phyloP scores from a whole-genome alignment of 2,797 vertebrate species.

The Syngnathus rostellatus region DNA sequence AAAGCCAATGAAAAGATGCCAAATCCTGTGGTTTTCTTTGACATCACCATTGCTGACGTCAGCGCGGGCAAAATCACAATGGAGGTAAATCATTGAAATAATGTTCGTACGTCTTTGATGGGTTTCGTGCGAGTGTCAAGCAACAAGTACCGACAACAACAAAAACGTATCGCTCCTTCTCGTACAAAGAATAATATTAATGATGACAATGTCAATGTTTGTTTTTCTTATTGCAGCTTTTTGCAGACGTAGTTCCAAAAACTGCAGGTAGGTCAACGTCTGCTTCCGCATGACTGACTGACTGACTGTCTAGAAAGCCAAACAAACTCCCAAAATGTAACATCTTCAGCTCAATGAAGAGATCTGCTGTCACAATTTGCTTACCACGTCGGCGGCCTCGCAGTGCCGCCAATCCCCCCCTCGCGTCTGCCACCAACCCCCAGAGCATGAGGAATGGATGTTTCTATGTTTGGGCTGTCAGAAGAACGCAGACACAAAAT shows the following conservation, averaged over 20 bases:
- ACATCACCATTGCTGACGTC: conserved; percentile 53
- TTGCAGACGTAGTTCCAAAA: conserved; percentile 82
- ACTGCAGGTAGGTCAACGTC: conserved; percentile 64
- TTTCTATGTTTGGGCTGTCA: too few species aligned
- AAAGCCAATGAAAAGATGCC: conserved; percentile 31
- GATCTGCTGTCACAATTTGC: too few species aligned
- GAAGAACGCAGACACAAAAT: too few species aligned
- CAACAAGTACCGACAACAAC: neutral
- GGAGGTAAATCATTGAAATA: conserved; percentile 65
- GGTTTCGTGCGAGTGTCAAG: neutral
- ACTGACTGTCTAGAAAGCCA: too few species aligned
- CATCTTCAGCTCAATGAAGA: too few species aligned
- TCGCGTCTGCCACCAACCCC: too few species aligned
- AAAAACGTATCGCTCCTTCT: too few species aligned
- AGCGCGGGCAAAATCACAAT: conserved; percentile 72
- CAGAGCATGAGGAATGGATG: too few species aligned
- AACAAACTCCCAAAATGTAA: too few species aligned
- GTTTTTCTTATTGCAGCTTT: conserved; percentile 64
- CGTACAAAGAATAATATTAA: too few species aligned
- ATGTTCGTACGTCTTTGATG: neutral
- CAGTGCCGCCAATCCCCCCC: too few species aligned
- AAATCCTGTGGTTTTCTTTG: conserved; percentile 78
- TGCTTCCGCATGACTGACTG: neutral
- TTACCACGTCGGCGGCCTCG: too few species aligned
- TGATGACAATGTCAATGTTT: neutral